Conservation (phyloP, 2,113 vertebrate species). For the Platichthys flesus region DNA sequence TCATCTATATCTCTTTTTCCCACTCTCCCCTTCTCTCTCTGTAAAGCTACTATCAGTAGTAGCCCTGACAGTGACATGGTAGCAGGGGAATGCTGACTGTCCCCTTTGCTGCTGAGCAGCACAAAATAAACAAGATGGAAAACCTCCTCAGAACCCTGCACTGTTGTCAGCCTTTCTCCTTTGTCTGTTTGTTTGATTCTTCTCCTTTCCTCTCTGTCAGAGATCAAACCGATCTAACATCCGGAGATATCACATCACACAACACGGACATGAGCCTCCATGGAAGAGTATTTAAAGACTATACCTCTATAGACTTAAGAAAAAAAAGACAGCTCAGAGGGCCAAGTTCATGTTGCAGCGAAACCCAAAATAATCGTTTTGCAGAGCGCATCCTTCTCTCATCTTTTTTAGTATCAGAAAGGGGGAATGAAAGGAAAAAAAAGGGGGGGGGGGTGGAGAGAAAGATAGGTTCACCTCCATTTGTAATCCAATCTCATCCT, state of each 20-base stretch:
- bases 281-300: constrained; percentile 1
- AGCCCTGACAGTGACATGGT: constrained; percentile 29
- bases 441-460: constrained; percentile 28
- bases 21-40: constrained; percentile 17
- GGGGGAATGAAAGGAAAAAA: neutral
- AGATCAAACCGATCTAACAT: constrained; percentile 45
- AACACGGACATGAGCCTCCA: neutral
- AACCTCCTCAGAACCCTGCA: constrained; percentile 40
- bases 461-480: constrained; percentile 59
- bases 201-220: constrained; percentile 16
- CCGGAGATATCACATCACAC: constrained; percentile 9
- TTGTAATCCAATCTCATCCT: constrained; percentile 77
- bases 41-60: constrained; percentile 46
- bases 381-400: constrained; percentile 48
- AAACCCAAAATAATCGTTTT: constrained; percentile 68
- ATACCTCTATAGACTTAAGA: constrained; percentile 37
- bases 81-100: constrained; percentile 71
- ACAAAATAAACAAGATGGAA: constrained; percentile 61
- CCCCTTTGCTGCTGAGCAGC: constrained; percentile 74
- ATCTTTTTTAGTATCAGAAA: constrained; percentile 59
- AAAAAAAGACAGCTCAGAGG: constrained; percentile 46
- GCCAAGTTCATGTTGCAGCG: constrained; percentile 51
- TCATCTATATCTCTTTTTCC: neutral
- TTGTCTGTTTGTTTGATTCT: constrained; percentile 2
- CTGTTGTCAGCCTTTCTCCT: constrained; percentile 18